Conservation (phyloP, 1,140 invertebrate species). For the Plutomurus gul region DNA sequence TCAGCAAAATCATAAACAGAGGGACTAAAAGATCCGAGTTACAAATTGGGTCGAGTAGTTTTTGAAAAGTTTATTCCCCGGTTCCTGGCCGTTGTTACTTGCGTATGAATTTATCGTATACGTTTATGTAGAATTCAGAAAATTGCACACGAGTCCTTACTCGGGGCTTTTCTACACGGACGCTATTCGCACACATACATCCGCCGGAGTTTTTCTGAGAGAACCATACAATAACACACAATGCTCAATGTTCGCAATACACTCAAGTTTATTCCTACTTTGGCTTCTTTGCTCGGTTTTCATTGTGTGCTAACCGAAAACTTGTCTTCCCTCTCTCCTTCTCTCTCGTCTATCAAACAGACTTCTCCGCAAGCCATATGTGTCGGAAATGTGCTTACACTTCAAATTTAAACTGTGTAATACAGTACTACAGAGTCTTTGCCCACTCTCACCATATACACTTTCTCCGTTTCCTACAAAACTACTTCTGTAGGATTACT, state of each 20-base stretch:
- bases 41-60: slow-evolving; percentile 12
- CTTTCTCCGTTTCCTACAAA: background rate
- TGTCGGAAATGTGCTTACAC: slow-evolving; percentile 22
- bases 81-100: background rate
- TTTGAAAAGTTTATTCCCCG: background rate
- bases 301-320: slow-evolving; percentile 15
- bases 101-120: background rate
- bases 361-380: slow-evolving; percentile 3
- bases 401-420: background rate
- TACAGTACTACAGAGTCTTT: background rate
- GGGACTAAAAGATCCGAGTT: background rate
- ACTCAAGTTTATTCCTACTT: slow-evolving; percentile 5
- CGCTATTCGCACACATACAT: too few species aligned
- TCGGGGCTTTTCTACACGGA: background rate
- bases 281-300: background rate
- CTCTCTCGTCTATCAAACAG: slow-evolving; percentile 5
- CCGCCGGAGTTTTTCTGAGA: too few species aligned
- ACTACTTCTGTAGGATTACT: slow-evolving; percentile 3
- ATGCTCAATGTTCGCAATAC: too few species aligned
- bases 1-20: background rate
- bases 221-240: too few species aligned
- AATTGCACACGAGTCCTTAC: background rate
- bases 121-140: background rate
- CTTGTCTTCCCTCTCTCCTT: slow-evolving; percentile 1
- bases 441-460: background rate